phyloP scores from a whole-genome alignment of 1,140 invertebrate species.

The Zaprionus kolodkinae region DNA sequence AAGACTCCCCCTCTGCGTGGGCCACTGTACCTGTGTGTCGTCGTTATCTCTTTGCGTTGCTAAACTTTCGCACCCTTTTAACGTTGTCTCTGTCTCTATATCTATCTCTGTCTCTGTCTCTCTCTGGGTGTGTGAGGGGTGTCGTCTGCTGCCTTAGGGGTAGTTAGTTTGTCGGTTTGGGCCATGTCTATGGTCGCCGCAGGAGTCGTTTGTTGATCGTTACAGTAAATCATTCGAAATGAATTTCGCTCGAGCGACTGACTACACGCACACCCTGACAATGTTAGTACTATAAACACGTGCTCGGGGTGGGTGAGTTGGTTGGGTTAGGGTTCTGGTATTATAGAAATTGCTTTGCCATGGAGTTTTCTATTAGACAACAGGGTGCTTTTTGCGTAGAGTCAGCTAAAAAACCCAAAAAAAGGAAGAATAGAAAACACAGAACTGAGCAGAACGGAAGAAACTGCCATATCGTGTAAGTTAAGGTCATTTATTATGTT shows the following conservation, averaged over 20 bases:
- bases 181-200: conserved; percentile 47
- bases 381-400: conserved; percentile 63
- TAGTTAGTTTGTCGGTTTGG: conserved; percentile 14
- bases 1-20: conserved; percentile 5
- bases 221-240: conserved; percentile 81
- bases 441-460: conserved; percentile 26
- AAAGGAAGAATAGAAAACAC: conserved; percentile 1
- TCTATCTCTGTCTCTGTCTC: background rate
- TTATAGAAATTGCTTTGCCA: conserved; percentile 52
- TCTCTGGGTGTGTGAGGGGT: background rate
- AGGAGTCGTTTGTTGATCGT: conserved; percentile 78
- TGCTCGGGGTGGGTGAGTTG: conserved; percentile 39
- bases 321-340: conserved; percentile 13
- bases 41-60: conserved; percentile 51
- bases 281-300: conserved; percentile 67
- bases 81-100: background rate
- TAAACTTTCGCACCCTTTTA: conserved; percentile 79
- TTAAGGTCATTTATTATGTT: conserved; percentile 79
- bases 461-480: conserved; percentile 67
- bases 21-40: background rate
- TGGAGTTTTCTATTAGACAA: conserved; percentile 74
- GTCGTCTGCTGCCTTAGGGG: conserved; percentile 26
- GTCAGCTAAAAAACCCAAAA: conserved; percentile 51
- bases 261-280: conserved; percentile 36
- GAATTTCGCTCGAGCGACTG: conserved; percentile 67